Percentiles rank a stretch among this genome's conserved stretches.
Evolutionary conservation across 2,797 vertebrate genomes (phyloP).

Genomic region (Takifugu ocellatus): DNA sequence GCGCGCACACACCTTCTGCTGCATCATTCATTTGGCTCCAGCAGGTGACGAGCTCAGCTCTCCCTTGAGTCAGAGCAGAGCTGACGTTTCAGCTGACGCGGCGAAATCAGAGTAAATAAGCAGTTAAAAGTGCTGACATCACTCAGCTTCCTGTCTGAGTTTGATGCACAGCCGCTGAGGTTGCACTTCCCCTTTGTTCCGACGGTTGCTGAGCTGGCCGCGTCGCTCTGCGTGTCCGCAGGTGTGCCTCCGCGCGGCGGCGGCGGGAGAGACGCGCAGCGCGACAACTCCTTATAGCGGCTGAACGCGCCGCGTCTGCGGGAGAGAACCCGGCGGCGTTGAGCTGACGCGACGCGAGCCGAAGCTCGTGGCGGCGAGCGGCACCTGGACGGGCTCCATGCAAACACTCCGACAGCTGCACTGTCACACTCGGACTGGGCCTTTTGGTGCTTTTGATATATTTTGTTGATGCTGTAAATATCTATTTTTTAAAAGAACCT

Average conservation of each 20-base stretch:
- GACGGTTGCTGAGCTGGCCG: conserved; percentile 19
- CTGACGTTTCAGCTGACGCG: conserved; percentile 41
- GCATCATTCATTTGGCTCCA: neutral
- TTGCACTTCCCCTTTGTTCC: conserved; percentile 22
- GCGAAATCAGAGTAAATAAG: conserved; percentile 41
- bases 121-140: conserved; percentile 43
- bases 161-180: conserved; percentile 23
- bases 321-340: conserved; percentile 1
- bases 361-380: conserved; percentile 16
- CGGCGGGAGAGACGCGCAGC: conserved; percentile 38
- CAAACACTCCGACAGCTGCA: conserved; percentile 49
- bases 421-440: conserved; percentile 24
- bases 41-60: conserved; percentile 19
- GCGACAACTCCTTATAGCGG: conserved; percentile 61
- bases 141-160: neutral
- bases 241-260: conserved; percentile 55
- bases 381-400: conserved; percentile 23
- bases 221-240: conserved; percentile 41
- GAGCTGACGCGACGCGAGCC: conserved; percentile 24
- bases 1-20: neutral
- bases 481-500: conserved; percentile 21
- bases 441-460: conserved; percentile 18
- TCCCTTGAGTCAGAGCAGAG: conserved; percentile 15
- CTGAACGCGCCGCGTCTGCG: conserved; percentile 3
- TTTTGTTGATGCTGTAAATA: conserved; percentile 39